Base-by-base conservation (phyloP, 1,140 invertebrate genomes). In the Ganaspis sp. region DNA sequence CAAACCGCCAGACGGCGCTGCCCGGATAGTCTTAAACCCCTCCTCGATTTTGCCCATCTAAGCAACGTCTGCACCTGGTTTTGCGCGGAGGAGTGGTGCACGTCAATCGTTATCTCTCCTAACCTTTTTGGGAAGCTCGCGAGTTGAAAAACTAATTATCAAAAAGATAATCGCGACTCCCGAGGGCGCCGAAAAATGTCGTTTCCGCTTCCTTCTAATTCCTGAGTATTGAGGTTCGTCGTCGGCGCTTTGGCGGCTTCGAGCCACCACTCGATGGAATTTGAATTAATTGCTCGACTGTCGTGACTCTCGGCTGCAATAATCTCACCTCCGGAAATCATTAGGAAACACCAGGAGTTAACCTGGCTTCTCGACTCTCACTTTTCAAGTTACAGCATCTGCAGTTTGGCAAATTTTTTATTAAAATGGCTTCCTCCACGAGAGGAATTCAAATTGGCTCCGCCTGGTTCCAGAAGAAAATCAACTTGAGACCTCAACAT, bases 381-480 rank as follows among this genome's bases (percentile, higher is more conserved):
- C 19, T 9, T 69, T 9, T 74, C 49, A 26, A 75, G 70, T 42
- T 42, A 69, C 49, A 45, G 53, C 23, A 45, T 34, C 42, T 34
- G 49, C 54, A 19, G 45, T 37, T 34, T 40, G 38, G 17, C n/a
- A 45, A n/a, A 12, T 40, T 58, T 26, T 64, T 40, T 29, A n/a
- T 6, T 45, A 72, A 69, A 92, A 96, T 96, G 95, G 95, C 95
- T 93, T 96, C 95, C 89, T 96, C 95, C 64, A 81, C 37, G 71
- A 73, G 95, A 92, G 95, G 96, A 90, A 96, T 98, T 90, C 96
- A 97, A 93, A 96, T 96, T 89, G 96, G 96, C 90, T 96, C 96
- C 89, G 96, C 97, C 90, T 99, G 97, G 97, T 97, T 98, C 94
- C 97, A 99, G 93, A 95, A 96, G 91, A 98, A 98, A 93, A 95